Evolutionary conservation across 2,113 vertebrate genomes (phyloP).

Genomic region (Cryptomyrus ogoouensis): DNA sequence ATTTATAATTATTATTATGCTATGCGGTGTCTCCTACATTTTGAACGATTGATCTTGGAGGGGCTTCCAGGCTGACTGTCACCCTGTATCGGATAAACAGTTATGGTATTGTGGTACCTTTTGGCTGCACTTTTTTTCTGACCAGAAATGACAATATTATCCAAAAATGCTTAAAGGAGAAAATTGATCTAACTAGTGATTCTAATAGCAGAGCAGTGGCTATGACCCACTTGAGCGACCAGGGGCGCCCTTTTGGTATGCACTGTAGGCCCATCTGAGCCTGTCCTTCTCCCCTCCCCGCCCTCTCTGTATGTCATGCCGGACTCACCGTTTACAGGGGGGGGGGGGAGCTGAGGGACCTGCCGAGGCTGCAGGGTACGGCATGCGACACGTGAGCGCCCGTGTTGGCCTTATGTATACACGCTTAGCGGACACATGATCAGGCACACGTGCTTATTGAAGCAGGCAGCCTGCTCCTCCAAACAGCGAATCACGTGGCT

Average conservation of each 20-base stretch:
- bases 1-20: neutral
- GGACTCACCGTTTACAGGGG: neutral
- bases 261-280: neutral
- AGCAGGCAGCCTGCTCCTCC: neutral
- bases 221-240: neutral
- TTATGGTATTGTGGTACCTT: neutral
- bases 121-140: neutral
- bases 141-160: neutral
- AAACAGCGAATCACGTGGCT: neutral
- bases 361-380: neutral
- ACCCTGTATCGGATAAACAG: neutral
- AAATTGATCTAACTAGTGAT: neutral
- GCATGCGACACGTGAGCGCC: neutral
- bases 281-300: neutral
- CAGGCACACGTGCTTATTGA: neutral
- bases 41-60: neutral
- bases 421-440: neutral
- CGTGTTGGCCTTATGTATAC: neutral
- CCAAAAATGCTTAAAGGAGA: neutral
- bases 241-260: neutral
- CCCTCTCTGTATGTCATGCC: neutral
- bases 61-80: neutral
- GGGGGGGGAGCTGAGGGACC: neutral
- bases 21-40: neutral
- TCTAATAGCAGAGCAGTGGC: neutral